These are phyloP conservation scores for Eilema sororculum DNA, from an alignment of 2,888 invertebrate species.

Conservation along the genomic window DNA sequence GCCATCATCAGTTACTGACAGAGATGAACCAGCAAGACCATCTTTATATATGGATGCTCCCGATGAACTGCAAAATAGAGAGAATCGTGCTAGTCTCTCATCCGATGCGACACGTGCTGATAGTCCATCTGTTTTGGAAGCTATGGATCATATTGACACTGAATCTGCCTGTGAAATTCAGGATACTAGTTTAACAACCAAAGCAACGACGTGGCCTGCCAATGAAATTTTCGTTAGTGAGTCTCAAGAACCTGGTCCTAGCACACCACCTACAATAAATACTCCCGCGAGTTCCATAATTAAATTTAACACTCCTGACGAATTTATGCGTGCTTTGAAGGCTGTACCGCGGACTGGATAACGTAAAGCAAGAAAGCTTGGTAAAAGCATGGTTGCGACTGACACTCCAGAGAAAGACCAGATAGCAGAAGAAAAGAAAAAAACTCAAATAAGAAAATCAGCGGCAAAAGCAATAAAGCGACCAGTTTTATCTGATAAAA, in stretches of 20 bases:
- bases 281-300: too few relatives aligned
- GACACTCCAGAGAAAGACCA: neutral
- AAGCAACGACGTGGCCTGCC: neutral
- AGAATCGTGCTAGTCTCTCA: constrained; percentile 21
- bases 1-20: too few relatives aligned
- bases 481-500: neutral
- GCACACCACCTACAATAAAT: too few relatives aligned
- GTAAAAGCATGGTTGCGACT: neutral
- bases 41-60: constrained; percentile 9
- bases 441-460: neutral
- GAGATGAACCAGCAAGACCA: too few relatives aligned
- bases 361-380: neutral
- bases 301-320: too few relatives aligned
- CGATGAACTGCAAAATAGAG: constrained; percentile 23
- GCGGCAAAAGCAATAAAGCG: neutral
- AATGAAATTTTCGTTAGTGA: too few relatives aligned
- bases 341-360: too few relatives aligned
- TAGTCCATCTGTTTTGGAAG: constrained; percentile 25
- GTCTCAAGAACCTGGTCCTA: too few relatives aligned
- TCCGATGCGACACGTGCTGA: constrained; percentile 24
- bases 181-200: neutral
- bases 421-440: neutral
- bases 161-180: neutral
- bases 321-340: too few relatives aligned
- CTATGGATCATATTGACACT: neutral